Conservation (phyloP, 2,797 vertebrate genomes). For the Phoeniculus purpureus region DNA sequence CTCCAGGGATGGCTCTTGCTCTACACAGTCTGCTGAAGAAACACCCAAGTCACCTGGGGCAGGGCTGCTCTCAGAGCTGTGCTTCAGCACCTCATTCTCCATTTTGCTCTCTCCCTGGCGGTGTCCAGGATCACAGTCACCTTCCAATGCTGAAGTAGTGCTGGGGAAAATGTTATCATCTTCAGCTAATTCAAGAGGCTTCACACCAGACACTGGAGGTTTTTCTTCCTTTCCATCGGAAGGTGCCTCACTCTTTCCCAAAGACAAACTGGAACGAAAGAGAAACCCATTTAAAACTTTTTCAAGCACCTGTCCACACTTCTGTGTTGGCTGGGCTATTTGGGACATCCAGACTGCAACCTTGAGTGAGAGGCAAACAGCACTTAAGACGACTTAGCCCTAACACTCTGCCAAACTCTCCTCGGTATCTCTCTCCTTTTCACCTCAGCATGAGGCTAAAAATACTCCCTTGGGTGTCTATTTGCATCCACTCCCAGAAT, state of each 20-base stretch:
- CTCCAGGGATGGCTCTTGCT: constrained; percentile 13
- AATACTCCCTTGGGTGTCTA: not conserved
- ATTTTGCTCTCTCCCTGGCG: constrained; percentile 44
- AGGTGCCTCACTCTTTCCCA: constrained; percentile 56
- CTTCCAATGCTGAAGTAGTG: constrained; percentile 15
- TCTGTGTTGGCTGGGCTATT: not conserved
- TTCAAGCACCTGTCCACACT: not conserved
- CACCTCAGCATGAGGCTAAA: not conserved
- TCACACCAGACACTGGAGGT: constrained; percentile 4
- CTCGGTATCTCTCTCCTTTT: not conserved
- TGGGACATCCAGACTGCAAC: not conserved
- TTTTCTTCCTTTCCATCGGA: constrained; percentile 58
- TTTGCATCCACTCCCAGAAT: not conserved
- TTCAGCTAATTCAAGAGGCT: constrained; percentile 48
- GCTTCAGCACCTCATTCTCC: constrained; percentile 9
- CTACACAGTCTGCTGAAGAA: constrained; percentile 29
- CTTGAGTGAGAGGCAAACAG: not conserved
- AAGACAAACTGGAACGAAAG: constrained; percentile 50
- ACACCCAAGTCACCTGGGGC: not conserved
- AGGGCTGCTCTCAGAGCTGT: not conserved
- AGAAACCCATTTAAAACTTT: not conserved
- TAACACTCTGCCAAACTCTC: not conserved
- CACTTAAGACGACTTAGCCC: not conserved
- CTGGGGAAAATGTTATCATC: not conserved
- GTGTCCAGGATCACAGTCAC: constrained; percentile 4